Base-by-base conservation (phyloP, 2,797 vertebrate genomes). In the Semotilus atromaculatus region DNA sequence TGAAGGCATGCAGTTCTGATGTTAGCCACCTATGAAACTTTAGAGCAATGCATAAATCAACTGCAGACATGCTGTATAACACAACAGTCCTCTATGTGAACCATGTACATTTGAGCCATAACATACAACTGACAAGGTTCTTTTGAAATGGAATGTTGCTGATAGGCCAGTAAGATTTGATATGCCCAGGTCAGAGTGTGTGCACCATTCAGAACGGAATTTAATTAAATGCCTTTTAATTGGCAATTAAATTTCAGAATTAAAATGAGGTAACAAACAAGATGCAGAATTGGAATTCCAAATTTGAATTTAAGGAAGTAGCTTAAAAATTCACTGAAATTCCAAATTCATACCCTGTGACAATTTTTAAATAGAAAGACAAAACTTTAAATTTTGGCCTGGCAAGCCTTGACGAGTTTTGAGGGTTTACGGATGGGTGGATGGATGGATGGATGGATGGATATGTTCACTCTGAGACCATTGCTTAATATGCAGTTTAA, bases 1-100 rank as follows among this genome's bases (percentile, higher is more conserved):
- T 67, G n/a, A 77, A 81, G 43, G 66, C 36, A 62, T 29, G 1
- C 38, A 48, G 70, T 90, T 88, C 88, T 88, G 88, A 83, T 74
- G 62, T 83, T 53, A 70, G 58, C 7, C 23, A 29, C 34, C 23
- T 29, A 75, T 87, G 87, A 36, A 82, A 90, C 58, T 64, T 45
- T 4, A 88, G 82, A 87, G 40, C 48, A 34, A 40, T 40, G 80
- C 60, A 79, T 76, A 40, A 48, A 75, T 80, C 73, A 75, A 74
- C 55, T 29, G 74, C 53, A 70, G 62, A 40, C 73, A 18, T 76
- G 72, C 45, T 38, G 23, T 60, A 26, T 66, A 75, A 51, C 5
- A 9, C 72, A 40, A 64, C 82, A 11, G 36, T 76, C 34, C 45
- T 68, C 9, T 55, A 67, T 3, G 21, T 51, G 71, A 62, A 26